Evolutionary conservation across 2,888 invertebrate species (phyloP).

Genomic region (Dryobotodes eremita): DNA sequence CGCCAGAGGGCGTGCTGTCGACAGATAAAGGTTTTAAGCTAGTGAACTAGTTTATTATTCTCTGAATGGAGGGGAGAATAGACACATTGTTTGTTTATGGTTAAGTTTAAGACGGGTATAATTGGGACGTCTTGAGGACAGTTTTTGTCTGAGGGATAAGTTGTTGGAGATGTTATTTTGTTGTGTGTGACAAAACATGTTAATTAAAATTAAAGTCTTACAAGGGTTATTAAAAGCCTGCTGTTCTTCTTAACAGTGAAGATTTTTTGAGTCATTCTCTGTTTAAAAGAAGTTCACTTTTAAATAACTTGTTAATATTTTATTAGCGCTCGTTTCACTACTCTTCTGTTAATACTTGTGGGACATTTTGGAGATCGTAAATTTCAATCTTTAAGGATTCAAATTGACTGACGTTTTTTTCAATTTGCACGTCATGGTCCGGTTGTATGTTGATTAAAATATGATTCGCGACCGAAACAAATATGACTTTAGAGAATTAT

Average conservation of each 20-base stretch:
- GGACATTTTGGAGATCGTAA: not conserved
- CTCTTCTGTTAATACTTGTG: not conserved
- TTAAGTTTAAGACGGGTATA: conserved; percentile 29
- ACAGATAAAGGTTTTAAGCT: conserved; percentile 66
- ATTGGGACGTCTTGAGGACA: conserved; percentile 30
- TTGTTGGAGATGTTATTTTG: not conserved
- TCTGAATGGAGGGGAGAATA: conserved; percentile 41
- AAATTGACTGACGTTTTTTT: no score
- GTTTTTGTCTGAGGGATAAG: conserved; percentile 8
- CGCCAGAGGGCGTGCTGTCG: conserved; percentile 62
- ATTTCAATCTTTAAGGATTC: no score
- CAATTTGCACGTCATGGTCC: no score
- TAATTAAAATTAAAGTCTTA: not conserved
- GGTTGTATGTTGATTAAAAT: no score
- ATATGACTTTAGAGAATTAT: no score
- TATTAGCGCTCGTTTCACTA: not conserved
- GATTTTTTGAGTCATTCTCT: not conserved
- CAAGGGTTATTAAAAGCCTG: not conserved
- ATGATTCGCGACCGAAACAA: no score
- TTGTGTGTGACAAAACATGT: not conserved
- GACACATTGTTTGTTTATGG: conserved; percentile 66
- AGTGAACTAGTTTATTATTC: conserved; percentile 67
- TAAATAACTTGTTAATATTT: not conserved
- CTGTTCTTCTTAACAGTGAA: not conserved
- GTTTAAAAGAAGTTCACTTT: not conserved